Evolutionary conservation across 2,113 vertebrate genomes (phyloP).

Genomic region (Otolemur garnettii): DNA sequence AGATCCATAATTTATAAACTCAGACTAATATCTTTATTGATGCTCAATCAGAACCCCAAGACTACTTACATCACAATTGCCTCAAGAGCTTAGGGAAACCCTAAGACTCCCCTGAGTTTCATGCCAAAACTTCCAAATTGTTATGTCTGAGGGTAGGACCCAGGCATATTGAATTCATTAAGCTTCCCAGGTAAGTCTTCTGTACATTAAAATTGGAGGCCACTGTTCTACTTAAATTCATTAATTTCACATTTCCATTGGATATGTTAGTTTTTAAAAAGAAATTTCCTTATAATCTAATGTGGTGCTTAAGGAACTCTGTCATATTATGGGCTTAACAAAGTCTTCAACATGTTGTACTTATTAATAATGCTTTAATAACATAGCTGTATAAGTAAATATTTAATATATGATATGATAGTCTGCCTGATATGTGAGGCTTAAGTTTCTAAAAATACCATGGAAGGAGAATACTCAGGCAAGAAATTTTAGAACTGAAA

Average conservation of each 20-base stretch:
- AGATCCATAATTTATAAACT: background rate
- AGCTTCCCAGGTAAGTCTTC: background rate
- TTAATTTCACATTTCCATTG: slow-evolving; percentile 51
- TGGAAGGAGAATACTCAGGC: background rate
- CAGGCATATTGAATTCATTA: background rate
- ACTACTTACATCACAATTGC: background rate
- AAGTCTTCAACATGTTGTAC: background rate
- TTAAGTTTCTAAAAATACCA: slow-evolving; percentile 5
- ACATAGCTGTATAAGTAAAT: slow-evolving; percentile 20
- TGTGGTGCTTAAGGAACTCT: background rate
- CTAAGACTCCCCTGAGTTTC: background rate
- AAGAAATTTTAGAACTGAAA: slow-evolving; percentile 56
- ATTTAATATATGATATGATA: background rate
- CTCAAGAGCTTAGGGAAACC: background rate
- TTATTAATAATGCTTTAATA: slow-evolving; percentile 36
- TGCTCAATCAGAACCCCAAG: background rate
- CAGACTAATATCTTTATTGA: background rate
- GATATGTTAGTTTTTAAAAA: slow-evolving; percentile 8
- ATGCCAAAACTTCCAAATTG: background rate
- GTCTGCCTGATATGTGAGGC: background rate
- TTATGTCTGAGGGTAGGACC: background rate
- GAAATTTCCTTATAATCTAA: background rate
- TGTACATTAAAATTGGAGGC: background rate
- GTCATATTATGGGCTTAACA: background rate
- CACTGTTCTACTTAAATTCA: background rate